Base-by-base conservation (phyloP, 2,113 vertebrate genomes). In the Coregonus clupeaformis region DNA sequence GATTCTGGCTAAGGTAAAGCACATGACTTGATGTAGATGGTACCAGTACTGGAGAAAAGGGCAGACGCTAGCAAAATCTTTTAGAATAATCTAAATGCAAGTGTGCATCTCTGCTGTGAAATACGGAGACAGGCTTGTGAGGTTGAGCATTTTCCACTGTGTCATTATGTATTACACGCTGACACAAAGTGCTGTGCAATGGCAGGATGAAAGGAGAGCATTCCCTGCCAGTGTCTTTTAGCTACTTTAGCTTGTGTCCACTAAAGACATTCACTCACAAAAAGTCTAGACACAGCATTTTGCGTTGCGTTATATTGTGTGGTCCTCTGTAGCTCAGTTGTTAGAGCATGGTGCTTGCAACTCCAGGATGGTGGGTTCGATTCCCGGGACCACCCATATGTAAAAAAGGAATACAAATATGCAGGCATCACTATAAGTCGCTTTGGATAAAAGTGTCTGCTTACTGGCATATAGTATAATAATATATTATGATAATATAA, bases 251-350 rank as follows among this genome's bases (percentile, higher is more conserved):
- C 75, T 83, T 75, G 0, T 6, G 63, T 69, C 75, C 73, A 29
- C 73, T 59, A 70, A 49, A 78, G 75, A 59, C 52, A 60, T 52
- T 59, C 57, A 70, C 69, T 74, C 68, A 36, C 74, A 63, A 78
- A 64, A 60, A 65, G 82, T 87, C 85, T 45, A 1, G 86, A 84
- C 86, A 86, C 81, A 59, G 73, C 45, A 71, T 63, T 74, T 78
- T 74, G 70, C 9, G 7, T 36, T 36, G 6, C 32, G 2, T 42
- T 11, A 11, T 42, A 11, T 11, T 42, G 36, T 11, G 9, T 42
- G 9, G 36, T 42, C 36, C 36, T 36, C 7, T 36, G 36, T 36
- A 36, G 36, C 36, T 36, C 32, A 36, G 1, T 36, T 36, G 6
- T 36, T 36, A 36, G 32, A 36, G 7, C 36, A 9, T 36, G 36